Conservation (phyloP, 2,113 vertebrate genomes). For the Dipodomys spectabilis region DNA sequence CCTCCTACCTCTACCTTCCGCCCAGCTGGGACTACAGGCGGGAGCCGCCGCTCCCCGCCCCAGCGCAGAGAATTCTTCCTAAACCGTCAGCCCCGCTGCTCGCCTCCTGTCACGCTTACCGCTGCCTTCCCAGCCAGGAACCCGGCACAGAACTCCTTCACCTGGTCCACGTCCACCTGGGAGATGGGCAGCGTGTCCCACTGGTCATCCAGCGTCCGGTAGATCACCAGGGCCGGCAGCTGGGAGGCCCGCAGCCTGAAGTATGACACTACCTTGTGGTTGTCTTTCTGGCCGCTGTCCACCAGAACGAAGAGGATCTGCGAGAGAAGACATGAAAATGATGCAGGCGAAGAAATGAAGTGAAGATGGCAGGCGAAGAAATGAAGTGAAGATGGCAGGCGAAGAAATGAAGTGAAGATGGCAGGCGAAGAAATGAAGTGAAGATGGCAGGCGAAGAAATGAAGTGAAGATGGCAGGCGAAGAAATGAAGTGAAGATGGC, state of each 20-base stretch:
- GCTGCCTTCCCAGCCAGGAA: constrained; percentile 84
- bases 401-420: too few relatives aligned
- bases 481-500: too few relatives aligned
- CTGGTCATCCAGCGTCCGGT: constrained; percentile 87
- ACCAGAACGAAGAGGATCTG: constrained; percentile 95
- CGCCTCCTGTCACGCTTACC: constrained; percentile 75
- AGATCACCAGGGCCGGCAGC: constrained; percentile 93
- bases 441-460: too few relatives aligned
- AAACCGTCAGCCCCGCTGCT: neutral
- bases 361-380: too few relatives aligned
- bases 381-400: too few relatives aligned
- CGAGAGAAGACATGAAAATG: neutral
- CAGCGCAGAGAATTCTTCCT: neutral
- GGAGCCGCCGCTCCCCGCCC: neutral
- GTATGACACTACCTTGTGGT: constrained; percentile 87
- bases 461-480: too few relatives aligned
- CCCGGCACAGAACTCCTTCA: constrained; percentile 90
- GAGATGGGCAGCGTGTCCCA: constrained; percentile 87
- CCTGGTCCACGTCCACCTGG: constrained; percentile 85
- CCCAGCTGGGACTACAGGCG: too few relatives aligned
- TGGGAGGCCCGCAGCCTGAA: constrained; percentile 91
- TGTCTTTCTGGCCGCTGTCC: constrained; percentile 88
- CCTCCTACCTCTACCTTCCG: too few relatives aligned
- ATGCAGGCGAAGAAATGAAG: too few relatives aligned
- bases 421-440: too few relatives aligned